Percentiles rank a stretch among this genome's conserved stretches.
Conservation (phyloP, 2,113 vertebrate genomes). For the Neoarius graeffei region DNA sequence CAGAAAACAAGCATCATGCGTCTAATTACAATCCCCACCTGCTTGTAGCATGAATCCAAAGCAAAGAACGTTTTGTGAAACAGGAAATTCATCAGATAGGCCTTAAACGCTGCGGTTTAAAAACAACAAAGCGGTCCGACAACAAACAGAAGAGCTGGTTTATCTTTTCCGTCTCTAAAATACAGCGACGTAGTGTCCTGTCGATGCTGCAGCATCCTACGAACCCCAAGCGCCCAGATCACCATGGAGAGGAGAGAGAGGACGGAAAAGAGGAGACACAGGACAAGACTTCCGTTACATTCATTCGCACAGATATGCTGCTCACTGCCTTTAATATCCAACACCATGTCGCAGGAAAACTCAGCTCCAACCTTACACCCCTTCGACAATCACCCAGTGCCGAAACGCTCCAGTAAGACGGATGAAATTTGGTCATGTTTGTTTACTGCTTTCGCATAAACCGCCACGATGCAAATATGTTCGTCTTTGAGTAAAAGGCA, state of each 20-base stretch:
- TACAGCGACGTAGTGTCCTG: background rate
- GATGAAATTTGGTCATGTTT: background rate
- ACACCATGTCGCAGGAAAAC: background rate
- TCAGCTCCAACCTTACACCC: background rate
- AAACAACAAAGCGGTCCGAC: background rate
- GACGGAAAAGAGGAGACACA: background rate
- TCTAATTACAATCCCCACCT: background rate
- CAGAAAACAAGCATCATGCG: background rate
- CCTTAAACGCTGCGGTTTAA: background rate
- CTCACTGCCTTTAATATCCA: background rate
- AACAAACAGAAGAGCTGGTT: background rate
- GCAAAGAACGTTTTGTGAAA: slow-evolving; percentile 15
- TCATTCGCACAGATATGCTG: background rate
- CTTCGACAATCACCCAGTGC: background rate
- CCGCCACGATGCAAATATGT: background rate
- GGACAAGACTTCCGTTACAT: slow-evolving; percentile 5
- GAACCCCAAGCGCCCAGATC: background rate
- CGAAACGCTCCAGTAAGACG: background rate
- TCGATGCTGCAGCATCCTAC: slow-evolving; percentile 9
- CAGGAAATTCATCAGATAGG: slow-evolving; percentile 18
- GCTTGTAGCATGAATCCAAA: slow-evolving; percentile 7
- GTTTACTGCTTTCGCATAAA: slow-evolving; percentile 12
- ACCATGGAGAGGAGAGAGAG: slow-evolving; percentile 15
- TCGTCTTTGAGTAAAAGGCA: background rate
- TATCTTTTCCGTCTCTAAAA: background rate